Evolutionary conservation across 1,140 invertebrate species (phyloP).

Genomic region (Drosophila tropicalis): DNA sequence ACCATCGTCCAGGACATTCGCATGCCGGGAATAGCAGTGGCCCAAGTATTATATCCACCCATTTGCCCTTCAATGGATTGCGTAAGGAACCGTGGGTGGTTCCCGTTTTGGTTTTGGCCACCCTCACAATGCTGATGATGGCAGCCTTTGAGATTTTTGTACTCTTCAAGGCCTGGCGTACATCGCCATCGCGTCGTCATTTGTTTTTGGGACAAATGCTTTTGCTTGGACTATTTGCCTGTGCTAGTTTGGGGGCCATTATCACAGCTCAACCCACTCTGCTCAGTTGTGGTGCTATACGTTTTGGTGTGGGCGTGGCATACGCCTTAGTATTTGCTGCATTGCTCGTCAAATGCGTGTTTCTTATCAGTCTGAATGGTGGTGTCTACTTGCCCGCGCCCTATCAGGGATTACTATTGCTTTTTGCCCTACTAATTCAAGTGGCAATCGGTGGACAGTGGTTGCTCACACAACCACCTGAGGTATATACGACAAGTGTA

Average conservation of each 20-base stretch:
- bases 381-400: conserved; percentile 96
- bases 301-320: conserved; percentile 93
- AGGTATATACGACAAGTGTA: conserved; percentile 84
- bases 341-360: conserved; percentile 96
- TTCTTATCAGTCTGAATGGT: conserved; percentile 94
- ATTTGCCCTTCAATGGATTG: conserved; percentile 82
- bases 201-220: conserved; percentile 96
- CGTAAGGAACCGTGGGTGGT: conserved; percentile 93
- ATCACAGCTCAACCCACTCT: conserved; percentile 91
- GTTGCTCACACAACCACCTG: conserved; percentile 90
- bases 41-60: conserved; percentile 75
- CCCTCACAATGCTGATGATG: conserved; percentile 91
- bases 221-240: conserved; percentile 92
- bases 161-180: conserved; percentile 93
- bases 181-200: conserved; percentile 92
- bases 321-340: conserved; percentile 96
- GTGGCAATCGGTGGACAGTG: conserved; percentile 94
- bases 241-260: conserved; percentile 91
- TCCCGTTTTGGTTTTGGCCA: conserved; percentile 91
- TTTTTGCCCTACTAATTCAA: conserved; percentile 95
- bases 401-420: conserved; percentile 94
- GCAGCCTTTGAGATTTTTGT: conserved; percentile 94
- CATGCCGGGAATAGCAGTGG: conserved; percentile 21
- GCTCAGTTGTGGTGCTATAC: conserved; percentile 91
- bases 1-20: conserved; percentile 29